Evolutionary conservation across 2,888 invertebrate species (phyloP).

Genomic region (Deilephila elpenor): DNA sequence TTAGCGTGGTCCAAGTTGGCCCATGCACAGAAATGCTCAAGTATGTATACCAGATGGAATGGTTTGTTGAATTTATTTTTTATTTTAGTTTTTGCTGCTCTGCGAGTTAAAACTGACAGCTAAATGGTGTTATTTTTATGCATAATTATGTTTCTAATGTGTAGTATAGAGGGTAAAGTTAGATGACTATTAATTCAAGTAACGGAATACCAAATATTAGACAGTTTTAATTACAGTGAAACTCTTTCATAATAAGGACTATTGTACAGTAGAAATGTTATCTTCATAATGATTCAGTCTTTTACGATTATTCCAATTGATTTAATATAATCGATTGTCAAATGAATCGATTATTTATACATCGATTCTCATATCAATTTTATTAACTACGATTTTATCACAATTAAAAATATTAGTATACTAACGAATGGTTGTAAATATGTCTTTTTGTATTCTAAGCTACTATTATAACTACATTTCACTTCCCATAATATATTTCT

Average conservation of each 20-base stretch:
- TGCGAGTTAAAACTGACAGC: background rate
- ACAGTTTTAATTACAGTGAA: background rate
- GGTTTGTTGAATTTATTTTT: background rate
- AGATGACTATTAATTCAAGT: background rate
- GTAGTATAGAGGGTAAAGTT: background rate
- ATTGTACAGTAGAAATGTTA: background rate
- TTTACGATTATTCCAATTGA: too few relatives aligned
- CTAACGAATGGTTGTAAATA: background rate
- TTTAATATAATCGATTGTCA: background rate
- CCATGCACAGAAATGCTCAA: background rate
- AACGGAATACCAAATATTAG: constrained; percentile 20
- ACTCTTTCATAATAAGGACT: background rate
- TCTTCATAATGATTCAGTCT: background rate
- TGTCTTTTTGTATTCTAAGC: background rate
- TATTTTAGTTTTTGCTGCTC: background rate
- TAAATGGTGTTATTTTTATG: background rate
- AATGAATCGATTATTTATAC: background rate
- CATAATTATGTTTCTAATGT: background rate
- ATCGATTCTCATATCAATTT: background rate
- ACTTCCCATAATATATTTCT: background rate
- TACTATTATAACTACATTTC: background rate
- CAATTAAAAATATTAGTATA: background rate
- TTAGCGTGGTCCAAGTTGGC: background rate
- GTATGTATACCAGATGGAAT: background rate
- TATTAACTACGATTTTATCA: background rate